Percentiles rank a stretch among this genome's conserved stretches.
Evolutionary conservation across 2,113 vertebrate species (phyloP).

Genomic region (Catharus bicknelli): DNA sequence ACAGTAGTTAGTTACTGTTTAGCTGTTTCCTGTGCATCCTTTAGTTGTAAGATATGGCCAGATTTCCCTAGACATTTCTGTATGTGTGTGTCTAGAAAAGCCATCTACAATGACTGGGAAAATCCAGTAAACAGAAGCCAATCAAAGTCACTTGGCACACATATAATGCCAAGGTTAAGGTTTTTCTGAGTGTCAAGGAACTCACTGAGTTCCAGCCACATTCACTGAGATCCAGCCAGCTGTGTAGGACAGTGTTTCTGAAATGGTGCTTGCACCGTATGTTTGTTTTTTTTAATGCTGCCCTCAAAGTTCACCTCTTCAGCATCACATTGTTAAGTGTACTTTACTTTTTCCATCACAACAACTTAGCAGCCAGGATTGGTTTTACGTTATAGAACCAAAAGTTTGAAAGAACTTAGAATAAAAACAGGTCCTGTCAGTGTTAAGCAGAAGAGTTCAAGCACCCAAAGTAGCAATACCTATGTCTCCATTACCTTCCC

Average conservation of each 20-base stretch:
- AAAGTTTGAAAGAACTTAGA: neutral
- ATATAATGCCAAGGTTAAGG: neutral
- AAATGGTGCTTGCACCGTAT: neutral
- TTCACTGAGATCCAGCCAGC: neutral
- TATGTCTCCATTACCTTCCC: conserved; percentile 52
- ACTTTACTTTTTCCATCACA: neutral
- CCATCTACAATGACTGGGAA: neutral
- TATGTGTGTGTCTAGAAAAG: neutral
- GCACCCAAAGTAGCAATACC: neutral
- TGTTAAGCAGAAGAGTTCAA: neutral
- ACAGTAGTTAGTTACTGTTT: neutral
- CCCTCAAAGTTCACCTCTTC: neutral
- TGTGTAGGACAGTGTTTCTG: neutral
- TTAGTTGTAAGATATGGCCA: neutral
- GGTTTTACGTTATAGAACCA: neutral
- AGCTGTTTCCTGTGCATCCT: neutral
- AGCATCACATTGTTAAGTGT: neutral
- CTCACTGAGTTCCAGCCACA: neutral
- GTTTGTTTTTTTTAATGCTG: neutral
- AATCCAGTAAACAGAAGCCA: neutral
- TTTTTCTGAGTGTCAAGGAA: neutral
- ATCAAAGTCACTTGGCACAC: neutral
- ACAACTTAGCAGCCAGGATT: neutral
- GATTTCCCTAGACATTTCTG: neutral
- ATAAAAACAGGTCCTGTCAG: neutral